phyloP scores from a whole-genome alignment of 2,113 vertebrate species.

The Mohoua ochrocephala region DNA sequence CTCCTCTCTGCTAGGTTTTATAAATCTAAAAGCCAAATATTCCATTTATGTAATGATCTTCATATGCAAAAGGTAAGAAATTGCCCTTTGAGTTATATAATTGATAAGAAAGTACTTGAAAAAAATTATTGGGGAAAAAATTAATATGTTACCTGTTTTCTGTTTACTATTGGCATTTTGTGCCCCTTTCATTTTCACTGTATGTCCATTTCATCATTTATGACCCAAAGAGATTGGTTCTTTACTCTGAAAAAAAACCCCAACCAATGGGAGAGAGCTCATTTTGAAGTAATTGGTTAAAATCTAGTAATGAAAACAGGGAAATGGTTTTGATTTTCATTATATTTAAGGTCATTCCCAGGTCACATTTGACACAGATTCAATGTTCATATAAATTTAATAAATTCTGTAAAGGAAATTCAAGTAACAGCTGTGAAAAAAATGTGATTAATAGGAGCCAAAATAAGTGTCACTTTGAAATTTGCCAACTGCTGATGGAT shows the following conservation, averaged over 20 bases:
- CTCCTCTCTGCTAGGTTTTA: conserved; percentile 19
- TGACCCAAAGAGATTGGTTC: conserved; percentile 41
- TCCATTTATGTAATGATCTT: neutral
- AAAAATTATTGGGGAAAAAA: conserved; percentile 39
- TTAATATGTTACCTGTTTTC: conserved; percentile 23
- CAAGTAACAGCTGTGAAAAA: conserved; percentile 63
- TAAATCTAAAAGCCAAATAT: conserved; percentile 38
- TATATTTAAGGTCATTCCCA: conserved; percentile 53
- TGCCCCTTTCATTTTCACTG: conserved; percentile 29
- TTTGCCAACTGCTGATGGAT: conserved; percentile 53
- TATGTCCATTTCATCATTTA: conserved; percentile 54
- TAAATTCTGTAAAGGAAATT: conserved; percentile 67
- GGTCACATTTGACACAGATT: conserved; percentile 66
- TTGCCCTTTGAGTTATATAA: neutral
- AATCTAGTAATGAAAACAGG: conserved; percentile 53
- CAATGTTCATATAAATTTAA: conserved; percentile 72
- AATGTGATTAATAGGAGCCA: conserved; percentile 62
- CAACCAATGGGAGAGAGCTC: neutral
- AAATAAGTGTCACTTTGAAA: conserved; percentile 65
- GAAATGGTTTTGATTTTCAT: conserved; percentile 69
- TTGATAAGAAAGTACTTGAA: conserved; percentile 38
- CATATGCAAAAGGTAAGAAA: neutral
- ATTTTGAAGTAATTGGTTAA: conserved; percentile 66
- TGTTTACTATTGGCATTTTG: conserved; percentile 36
- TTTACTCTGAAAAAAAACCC: neutral